Percentiles rank a stretch among this genome's conserved stretches.
Conservation (phyloP, 2,797 vertebrate genomes). For the Rhinatrema bivittatum region DNA sequence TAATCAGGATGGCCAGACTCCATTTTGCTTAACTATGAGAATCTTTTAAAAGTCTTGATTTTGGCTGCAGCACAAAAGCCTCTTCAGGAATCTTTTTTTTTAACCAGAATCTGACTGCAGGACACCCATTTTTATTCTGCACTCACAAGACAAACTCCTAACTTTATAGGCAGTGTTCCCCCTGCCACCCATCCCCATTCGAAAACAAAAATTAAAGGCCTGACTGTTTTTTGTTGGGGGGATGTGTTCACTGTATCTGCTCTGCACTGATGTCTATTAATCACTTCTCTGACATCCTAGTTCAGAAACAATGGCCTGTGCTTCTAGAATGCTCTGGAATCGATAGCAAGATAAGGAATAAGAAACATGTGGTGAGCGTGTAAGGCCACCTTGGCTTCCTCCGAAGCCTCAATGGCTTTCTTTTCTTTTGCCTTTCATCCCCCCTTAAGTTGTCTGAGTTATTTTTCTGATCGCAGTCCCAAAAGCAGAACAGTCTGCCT, state of each 20-base stretch:
- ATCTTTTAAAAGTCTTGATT: too few species aligned
- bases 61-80: slow-evolving; percentile 13
- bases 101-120: slow-evolving; percentile 1
- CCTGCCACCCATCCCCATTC: too few species aligned
- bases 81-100: slow-evolving; percentile 21
- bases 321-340: slow-evolving; percentile 8
- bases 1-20: too few species aligned
- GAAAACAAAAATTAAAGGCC: too few species aligned
- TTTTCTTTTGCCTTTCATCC: not conserved
- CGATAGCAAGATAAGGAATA: not conserved
- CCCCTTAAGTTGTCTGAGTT: not conserved
- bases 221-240: slow-evolving; percentile 25
- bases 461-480: too few species aligned
- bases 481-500: too few species aligned
- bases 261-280: slow-evolving; percentile 39
- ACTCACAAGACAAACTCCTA: slow-evolving; percentile 25
- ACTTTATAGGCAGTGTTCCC: too few species aligned
- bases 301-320: slow-evolving; percentile 10
- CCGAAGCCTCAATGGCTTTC: not conserved
- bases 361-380: not conserved
- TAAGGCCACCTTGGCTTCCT: not conserved
- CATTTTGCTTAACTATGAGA: too few species aligned
- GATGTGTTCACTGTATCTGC: slow-evolving; percentile 8
- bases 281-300: slow-evolving; percentile 29
- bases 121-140: slow-evolving; percentile 22